These are phyloP conservation scores for Drosophila barbarae DNA, from an alignment of 2,888 invertebrate species.

Conservation along the genomic window DNA sequence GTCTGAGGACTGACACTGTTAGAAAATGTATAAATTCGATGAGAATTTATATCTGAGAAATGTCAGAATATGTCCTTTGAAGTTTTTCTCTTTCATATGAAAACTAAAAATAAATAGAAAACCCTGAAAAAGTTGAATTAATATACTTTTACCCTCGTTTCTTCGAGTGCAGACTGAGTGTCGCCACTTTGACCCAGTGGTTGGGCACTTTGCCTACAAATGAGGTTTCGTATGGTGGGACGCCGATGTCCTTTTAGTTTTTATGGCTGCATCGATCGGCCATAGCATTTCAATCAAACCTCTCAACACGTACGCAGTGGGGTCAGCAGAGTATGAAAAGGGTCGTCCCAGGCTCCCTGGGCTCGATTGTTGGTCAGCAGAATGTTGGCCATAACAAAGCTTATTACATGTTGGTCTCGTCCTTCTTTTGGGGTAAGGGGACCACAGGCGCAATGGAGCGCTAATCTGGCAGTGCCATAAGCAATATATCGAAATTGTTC, in stretches of 20 bases:
- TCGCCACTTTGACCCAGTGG: constrained; percentile 42
- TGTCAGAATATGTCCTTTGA: too few species aligned
- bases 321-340: constrained; percentile 14
- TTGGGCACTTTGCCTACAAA: constrained; percentile 47
- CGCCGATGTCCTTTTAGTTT: constrained; percentile 51
- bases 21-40: background rate
- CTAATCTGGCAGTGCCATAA: constrained; percentile 30
- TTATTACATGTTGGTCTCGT: constrained; percentile 38
- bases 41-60: too few species aligned
- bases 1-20: constrained; percentile 15
- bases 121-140: background rate
- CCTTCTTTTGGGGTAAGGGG: background rate
- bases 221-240: constrained; percentile 30
- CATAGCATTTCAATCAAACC: constrained; percentile 63
- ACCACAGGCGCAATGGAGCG: constrained; percentile 12
- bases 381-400: constrained; percentile 57
- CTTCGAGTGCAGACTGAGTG: constrained; percentile 23
- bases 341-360: constrained; percentile 11
- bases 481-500: constrained; percentile 14
- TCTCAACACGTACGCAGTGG: constrained; percentile 56
- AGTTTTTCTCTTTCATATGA: too few species aligned
- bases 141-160: background rate
- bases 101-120: too few species aligned
- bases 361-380: constrained; percentile 12
- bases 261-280: constrained; percentile 45